phyloP scores from a whole-genome alignment of 2,797 vertebrate species.

The Sylvia borin region DNA sequence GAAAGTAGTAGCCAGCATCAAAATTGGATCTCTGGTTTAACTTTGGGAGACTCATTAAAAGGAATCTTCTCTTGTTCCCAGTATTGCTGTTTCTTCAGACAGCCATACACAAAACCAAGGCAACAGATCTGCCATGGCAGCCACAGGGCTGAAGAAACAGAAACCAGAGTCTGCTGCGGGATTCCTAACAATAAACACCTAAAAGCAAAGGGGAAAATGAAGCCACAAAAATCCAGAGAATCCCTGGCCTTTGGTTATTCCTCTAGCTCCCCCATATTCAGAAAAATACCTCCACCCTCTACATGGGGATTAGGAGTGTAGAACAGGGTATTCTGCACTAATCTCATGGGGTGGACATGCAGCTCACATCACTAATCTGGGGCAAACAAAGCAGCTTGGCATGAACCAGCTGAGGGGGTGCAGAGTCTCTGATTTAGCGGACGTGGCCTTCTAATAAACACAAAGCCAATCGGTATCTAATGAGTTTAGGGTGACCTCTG shows the following conservation, averaged over 20 bases:
- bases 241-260: background rate
- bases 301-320: background rate
- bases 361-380: slow-evolving; percentile 3
- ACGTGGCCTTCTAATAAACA: background rate
- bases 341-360: background rate
- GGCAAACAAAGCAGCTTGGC: background rate
- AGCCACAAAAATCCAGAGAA: background rate
- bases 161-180: background rate
- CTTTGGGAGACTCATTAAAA: background rate
- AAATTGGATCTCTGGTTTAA: background rate
- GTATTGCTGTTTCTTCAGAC: background rate
- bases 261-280: background rate
- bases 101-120: background rate
- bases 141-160: background rate
- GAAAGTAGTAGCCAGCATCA: background rate
- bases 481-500: background rate
- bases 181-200: background rate
- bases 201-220: background rate
- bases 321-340: background rate
- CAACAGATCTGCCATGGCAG: background rate
- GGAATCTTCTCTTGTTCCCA: background rate
- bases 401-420: background rate
- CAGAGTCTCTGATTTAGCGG: background rate
- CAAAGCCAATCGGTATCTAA: background rate
- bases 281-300: background rate